phyloP scores from a whole-genome alignment of 2,888 invertebrate genomes.

The Troides oblongomaculatus region DNA sequence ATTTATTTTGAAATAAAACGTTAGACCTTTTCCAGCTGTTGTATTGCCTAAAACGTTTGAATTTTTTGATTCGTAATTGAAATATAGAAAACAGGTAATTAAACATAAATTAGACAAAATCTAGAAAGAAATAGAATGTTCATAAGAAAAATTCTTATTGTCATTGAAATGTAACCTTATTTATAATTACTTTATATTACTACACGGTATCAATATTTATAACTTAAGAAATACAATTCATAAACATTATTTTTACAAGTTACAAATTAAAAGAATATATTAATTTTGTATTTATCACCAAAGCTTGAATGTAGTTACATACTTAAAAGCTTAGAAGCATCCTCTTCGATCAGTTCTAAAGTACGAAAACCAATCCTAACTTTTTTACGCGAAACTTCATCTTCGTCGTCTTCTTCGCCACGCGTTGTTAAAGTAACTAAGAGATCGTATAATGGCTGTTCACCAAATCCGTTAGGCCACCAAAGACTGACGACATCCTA shows the following conservation, averaged over 20 bases:
- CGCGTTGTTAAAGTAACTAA: conserved; percentile 70
- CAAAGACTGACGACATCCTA: conserved; percentile 80
- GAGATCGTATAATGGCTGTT: conserved; percentile 87
- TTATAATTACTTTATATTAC: too few relatives aligned
- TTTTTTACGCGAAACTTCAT: conserved; percentile 68
- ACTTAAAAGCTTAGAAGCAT: conserved; percentile 64
- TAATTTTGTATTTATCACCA: neutral
- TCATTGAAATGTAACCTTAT: neutral
- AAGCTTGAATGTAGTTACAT: conserved; percentile 32
- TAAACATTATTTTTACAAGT: too few relatives aligned
- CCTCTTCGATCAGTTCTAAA: conserved; percentile 88
- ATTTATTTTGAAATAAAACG: conserved; percentile 94
- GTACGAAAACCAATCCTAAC: conserved; percentile 91
- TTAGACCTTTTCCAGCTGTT: conserved; percentile 79
- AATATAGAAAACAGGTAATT: neutral
- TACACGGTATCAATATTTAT: neutral
- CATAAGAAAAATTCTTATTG: neutral
- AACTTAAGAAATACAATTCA: neutral
- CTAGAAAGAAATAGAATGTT: neutral
- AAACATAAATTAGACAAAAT: neutral
- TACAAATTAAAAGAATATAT: too few relatives aligned
- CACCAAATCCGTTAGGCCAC: conserved; percentile 98
- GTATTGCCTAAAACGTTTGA: conserved; percentile 54
- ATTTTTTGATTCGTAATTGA: neutral
- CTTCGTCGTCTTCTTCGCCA: conserved; percentile 35